Percentiles rank a stretch among this genome's conserved stretches.
Evolutionary conservation across 2,888 invertebrate species (phyloP).

Genomic region (Phragmatobia fuliginosa): DNA sequence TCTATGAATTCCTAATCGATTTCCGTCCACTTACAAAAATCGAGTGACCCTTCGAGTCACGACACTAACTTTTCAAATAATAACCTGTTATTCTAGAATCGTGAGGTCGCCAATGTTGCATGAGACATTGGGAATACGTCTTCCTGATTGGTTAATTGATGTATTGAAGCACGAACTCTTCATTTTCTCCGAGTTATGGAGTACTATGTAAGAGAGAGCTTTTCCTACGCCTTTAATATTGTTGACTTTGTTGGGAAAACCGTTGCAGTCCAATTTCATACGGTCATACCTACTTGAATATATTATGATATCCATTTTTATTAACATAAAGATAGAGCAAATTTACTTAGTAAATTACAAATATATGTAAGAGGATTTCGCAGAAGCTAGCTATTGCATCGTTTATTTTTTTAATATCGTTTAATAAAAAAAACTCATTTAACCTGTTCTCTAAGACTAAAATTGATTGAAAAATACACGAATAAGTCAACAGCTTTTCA

Average conservation of each 20-base stretch:
- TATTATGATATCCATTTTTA: not conserved
- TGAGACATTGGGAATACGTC: slow-evolving; percentile 32
- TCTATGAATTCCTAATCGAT: slow-evolving; percentile 25
- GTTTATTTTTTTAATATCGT: not conserved
- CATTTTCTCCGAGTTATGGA: slow-evolving; percentile 42
- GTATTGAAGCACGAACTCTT: slow-evolving; percentile 43
- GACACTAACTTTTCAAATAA: slow-evolving; percentile 44
- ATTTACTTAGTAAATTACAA: not conserved
- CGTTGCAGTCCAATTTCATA: not conserved
- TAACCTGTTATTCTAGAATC: slow-evolving; percentile 41
- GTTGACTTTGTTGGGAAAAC: not conserved
- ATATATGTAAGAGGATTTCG: not conserved
- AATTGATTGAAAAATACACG: too few species aligned
- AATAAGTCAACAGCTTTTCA: too few species aligned
- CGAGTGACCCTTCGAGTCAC: slow-evolving; percentile 33
- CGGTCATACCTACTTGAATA: not conserved
- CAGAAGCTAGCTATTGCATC: not conserved
- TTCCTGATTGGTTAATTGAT: slow-evolving; percentile 59
- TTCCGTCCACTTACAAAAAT: slow-evolving; percentile 18
- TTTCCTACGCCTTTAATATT: not conserved
- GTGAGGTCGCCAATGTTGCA: slow-evolving; percentile 40
- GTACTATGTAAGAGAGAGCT: not conserved
- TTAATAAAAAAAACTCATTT: not conserved
- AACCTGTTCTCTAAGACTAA: not conserved
- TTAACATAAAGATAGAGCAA: not conserved